Evolutionary conservation across 2,113 vertebrate genomes (phyloP).

Genomic region (Aix galericulata): DNA sequence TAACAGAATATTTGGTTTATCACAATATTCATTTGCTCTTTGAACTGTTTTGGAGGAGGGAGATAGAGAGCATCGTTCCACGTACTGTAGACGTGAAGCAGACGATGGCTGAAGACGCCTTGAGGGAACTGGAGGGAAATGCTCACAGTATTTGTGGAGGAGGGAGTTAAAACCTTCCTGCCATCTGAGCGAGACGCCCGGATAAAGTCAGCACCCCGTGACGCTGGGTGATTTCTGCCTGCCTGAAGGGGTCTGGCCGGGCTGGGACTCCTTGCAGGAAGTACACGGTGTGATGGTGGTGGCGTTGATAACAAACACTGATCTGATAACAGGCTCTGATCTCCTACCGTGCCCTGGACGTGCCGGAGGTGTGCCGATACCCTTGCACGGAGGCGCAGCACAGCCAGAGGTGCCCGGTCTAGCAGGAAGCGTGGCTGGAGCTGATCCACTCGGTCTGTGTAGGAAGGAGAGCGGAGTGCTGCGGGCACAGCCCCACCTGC

Average conservation of each 20-base stretch:
- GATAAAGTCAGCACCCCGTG: background rate
- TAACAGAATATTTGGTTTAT: background rate
- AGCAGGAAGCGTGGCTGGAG: background rate
- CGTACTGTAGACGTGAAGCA: fast-evolving
- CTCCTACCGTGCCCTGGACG: background rate
- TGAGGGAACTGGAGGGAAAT: background rate
- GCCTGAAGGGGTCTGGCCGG: background rate
- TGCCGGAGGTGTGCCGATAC: background rate
- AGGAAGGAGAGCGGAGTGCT: background rate
- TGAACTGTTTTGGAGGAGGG: background rate
- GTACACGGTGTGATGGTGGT: background rate
- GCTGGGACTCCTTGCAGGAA: background rate
- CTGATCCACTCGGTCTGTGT: background rate
- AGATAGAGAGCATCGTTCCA: background rate
- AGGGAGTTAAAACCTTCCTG: background rate
- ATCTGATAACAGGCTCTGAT: background rate
- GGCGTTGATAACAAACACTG: background rate
- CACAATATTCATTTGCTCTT: background rate
- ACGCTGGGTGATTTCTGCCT: background rate
- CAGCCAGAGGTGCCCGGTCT: background rate
- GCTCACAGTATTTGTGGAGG: fast-evolving
- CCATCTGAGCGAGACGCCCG: fast-evolving
- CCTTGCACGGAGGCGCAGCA: background rate
- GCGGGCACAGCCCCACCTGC: background rate
- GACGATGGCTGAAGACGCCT: background rate